Conservation (phyloP, 2,888 invertebrate genomes). For the Pseudanteris insignis region DNA sequence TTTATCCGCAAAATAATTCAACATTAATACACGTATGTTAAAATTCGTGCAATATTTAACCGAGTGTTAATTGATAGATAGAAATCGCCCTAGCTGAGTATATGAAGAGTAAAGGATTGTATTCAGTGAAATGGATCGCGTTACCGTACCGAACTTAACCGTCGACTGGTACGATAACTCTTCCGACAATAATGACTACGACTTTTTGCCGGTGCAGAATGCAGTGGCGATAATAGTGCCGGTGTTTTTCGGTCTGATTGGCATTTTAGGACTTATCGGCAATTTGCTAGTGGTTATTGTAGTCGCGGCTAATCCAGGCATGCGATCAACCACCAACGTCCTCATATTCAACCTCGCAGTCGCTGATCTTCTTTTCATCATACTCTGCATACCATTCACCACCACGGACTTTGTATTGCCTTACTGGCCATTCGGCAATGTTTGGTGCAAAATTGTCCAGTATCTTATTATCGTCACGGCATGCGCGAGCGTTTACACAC, state of each 20-base stretch:
- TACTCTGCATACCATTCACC: conserved; percentile 94
- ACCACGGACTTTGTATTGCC: conserved; percentile 88
- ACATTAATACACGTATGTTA: too few species aligned
- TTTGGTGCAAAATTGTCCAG: conserved; percentile 90
- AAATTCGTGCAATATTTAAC: too few species aligned
- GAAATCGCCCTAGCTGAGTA: too few species aligned
- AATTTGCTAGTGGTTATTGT: conserved; percentile 90
- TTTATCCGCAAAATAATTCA: too few species aligned
- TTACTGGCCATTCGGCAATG: conserved; percentile 89
- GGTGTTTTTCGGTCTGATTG: conserved; percentile 85
- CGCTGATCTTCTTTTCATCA: conserved; percentile 89
- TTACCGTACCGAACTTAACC: too few species aligned
- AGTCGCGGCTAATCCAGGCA: conserved; percentile 86
- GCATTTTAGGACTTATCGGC: conserved; percentile 87
- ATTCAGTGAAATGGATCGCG: too few species aligned
- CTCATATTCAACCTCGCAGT: conserved; percentile 90
- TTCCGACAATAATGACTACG: too few species aligned
- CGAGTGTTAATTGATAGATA: too few species aligned
- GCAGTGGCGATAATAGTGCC: conserved; percentile 80
- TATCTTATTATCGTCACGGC: conserved; percentile 93
- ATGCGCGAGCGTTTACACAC: conserved; percentile 91
- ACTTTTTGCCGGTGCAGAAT: conserved; percentile 68
- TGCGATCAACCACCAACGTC: conserved; percentile 93
- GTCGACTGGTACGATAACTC: too few species aligned
- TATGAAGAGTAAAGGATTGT: too few species aligned